Base-by-base conservation (phyloP, 2,888 invertebrate genomes). In the Conus canariensis region DNA sequence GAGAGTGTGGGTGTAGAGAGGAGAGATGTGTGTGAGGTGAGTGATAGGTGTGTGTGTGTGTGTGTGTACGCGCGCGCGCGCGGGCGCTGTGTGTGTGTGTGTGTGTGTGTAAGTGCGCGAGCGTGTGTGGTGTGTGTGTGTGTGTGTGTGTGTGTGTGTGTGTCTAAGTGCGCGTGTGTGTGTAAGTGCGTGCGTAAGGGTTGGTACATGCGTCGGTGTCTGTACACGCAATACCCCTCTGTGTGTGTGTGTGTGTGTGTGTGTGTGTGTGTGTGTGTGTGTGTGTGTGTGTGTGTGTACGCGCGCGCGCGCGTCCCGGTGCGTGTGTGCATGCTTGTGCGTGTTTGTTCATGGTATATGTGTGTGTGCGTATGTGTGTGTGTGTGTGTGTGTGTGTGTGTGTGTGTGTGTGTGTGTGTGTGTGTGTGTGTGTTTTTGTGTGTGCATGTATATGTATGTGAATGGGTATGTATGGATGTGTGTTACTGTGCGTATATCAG, bases 261-360 rank as follows among this genome's bases (percentile, higher is more conserved):
- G 83, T 83, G 83, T 83, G 83, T 83, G 83, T 83, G 83, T 83
- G 83, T 83, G 83, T 58, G 83, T 83, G 83, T 83, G 83, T 58
- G 83, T 83, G 83, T 19, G 83, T 83, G 83, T 58, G 83, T 58
- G 83, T 19, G 83, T 83, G 83, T 19, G 83, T 83, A 22, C 6
- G 83, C 22, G 83, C 56, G 83, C 16, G 58, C 56, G 58, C 56
- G 58, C 14, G 83, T 83, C 12, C 12, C 30, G 10, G 80, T 80
- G 80, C 45, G 83, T n/a, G 83, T 59, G 83, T 59, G 83, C 22
- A n/a, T 83, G 83, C 45, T 58, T 83, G 83, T 83, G 83, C 45
- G 83, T 83, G 82, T 45, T 30, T 45, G 80, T 45, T 45, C 1
- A 45, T 45, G 4, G 45, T 30, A 30, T 30, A 30, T 4, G 2